Evolutionary conservation across 92 coral and sea anemone species (phyloP).

Genomic region (Epizoanthus illoricatus): DNA sequence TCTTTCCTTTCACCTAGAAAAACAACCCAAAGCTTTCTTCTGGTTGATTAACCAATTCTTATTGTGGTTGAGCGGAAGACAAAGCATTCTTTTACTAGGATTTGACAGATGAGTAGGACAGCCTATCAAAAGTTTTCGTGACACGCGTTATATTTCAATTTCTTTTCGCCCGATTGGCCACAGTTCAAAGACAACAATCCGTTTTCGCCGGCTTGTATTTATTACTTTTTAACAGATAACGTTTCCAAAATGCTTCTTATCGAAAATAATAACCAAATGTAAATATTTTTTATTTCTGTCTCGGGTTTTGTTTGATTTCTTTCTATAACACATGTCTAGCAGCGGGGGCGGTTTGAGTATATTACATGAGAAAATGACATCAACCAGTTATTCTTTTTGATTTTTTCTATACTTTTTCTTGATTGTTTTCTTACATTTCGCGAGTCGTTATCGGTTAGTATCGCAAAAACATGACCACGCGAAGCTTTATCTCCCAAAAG

Average conservation of each 20-base stretch:
- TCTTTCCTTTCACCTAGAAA: not conserved
- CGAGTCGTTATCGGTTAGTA: too few species aligned
- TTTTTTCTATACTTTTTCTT: too few species aligned
- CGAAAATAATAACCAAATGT: not conserved
- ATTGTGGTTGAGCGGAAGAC: slow-evolving; percentile 28
- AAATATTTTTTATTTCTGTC: slow-evolving; percentile 17
- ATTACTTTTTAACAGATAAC: not conserved
- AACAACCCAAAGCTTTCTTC: slow-evolving; percentile 31
- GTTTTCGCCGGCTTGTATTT: not conserved
- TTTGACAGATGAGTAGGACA: slow-evolving; percentile 25
- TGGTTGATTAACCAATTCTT: slow-evolving; percentile 31
- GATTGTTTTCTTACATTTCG: too few species aligned
- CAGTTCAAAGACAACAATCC: not conserved
- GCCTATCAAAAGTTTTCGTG: slow-evolving; percentile 34
- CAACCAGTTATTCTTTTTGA: too few species aligned
- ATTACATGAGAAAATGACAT: too few species aligned
- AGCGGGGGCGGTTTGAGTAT: too few species aligned
- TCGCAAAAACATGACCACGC: too few species aligned
- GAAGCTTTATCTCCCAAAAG: too few species aligned
- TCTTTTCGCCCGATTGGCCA: slow-evolving; percentile 7
- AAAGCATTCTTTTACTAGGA: slow-evolving; percentile 22
- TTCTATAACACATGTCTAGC: too few species aligned
- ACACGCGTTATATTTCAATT: not conserved
- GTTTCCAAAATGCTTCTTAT: not conserved
- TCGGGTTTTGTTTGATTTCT: not conserved